phyloP scores from a whole-genome alignment of 1,140 invertebrate genomes.

The Sycobia sp. region DNA sequence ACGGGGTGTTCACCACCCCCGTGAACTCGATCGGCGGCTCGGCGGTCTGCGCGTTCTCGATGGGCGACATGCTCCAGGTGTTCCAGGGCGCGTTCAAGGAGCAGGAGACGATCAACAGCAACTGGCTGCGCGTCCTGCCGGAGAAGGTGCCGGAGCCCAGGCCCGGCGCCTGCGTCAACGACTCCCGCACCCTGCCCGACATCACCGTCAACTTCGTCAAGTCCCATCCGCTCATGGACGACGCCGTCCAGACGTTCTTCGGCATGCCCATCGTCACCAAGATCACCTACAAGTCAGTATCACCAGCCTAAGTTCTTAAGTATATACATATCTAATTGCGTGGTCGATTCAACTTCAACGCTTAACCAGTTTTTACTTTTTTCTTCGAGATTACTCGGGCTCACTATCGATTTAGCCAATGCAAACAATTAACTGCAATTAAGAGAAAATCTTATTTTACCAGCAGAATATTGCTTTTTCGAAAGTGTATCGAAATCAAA shows the following conservation, averaged over 20 bases:
- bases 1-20: conserved; percentile 95
- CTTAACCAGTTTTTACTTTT: no score
- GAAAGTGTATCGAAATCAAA: no score
- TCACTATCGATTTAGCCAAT: no score
- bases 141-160: conserved; percentile 79
- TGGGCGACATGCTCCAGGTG: conserved; percentile 84
- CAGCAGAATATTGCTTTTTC: no score
- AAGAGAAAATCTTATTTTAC: no score
- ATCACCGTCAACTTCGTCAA: conserved; percentile 92
- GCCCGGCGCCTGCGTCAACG: conserved; percentile 88
- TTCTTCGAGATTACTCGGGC: no score
- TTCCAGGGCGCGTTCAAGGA: conserved; percentile 94
- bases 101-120: conserved; percentile 87
- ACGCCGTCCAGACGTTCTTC: conserved; percentile 78
- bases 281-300: conserved; percentile 71
- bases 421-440: no score
- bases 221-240: conserved; percentile 95
- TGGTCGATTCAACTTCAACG: no score
- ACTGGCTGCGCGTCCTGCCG: conserved; percentile 85
- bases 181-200: conserved; percentile 86
- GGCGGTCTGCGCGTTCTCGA: conserved; percentile 92
- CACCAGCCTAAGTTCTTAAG: no score
- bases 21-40: conserved; percentile 94
- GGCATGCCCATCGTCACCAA: conserved; percentile 74
- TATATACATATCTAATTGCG: no score